These are phyloP conservation scores for Jaculus jaculus DNA, from an alignment of 2,113 vertebrate genomes.

Conservation along the genomic window DNA sequence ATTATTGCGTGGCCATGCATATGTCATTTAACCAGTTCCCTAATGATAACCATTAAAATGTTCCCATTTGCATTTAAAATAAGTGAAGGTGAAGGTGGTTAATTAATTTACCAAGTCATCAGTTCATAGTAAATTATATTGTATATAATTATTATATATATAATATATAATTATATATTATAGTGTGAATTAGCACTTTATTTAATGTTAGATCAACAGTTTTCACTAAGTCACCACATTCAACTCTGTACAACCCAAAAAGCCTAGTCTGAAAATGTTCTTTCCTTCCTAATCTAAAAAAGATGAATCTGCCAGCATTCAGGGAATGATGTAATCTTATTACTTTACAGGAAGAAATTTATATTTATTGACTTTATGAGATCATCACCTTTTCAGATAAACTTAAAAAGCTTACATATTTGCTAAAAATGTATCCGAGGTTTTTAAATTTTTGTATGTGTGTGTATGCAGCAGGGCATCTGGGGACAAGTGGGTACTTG, in stretches of 20 bases:
- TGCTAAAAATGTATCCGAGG: conserved; percentile 47
- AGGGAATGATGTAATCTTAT: conserved; percentile 7
- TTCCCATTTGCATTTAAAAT: conserved; percentile 32
- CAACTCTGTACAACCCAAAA: conserved; percentile 20
- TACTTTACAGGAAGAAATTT: conserved; percentile 34
- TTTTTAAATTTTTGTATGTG: too few species aligned
- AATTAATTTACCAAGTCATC: conserved; percentile 16
- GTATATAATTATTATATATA: too few species aligned
- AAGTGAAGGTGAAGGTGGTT: not conserved
- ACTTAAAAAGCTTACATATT: conserved; percentile 43
- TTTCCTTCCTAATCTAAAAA: conserved; percentile 41
- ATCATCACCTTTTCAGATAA: conserved; percentile 55
- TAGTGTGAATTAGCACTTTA: conserved; percentile 41
- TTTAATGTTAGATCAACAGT: conserved; percentile 41
- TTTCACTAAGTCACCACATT: conserved; percentile 29
- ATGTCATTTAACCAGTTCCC: conserved; percentile 15
- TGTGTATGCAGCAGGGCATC: too few species aligned
- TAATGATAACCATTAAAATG: conserved; percentile 46
- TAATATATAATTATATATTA: too few species aligned
- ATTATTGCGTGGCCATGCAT: not conserved
- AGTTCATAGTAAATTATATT: conserved; percentile 39
- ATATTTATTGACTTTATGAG: conserved; percentile 18
- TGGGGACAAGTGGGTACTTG: too few species aligned
- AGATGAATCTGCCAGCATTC: not conserved
- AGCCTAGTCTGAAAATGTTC: not conserved